Evolutionary conservation across 2,797 vertebrate genomes (phyloP).

Genomic region (Uromys caudimaculatus): DNA sequence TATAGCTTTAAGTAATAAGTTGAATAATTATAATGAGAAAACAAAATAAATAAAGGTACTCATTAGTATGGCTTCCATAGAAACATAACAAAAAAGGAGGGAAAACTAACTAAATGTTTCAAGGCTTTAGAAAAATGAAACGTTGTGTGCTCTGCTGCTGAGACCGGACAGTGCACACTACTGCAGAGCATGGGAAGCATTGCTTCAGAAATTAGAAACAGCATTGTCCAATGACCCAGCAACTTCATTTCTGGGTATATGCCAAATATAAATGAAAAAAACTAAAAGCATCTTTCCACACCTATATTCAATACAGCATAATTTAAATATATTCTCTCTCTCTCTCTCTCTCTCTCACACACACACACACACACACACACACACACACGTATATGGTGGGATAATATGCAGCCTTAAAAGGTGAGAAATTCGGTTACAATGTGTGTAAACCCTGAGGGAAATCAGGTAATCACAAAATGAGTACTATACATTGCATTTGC

Average conservation of each 20-base stretch:
- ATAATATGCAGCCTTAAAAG: not conserved
- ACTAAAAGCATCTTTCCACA: not conserved
- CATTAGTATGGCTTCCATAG: not conserved
- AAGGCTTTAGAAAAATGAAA: not conserved
- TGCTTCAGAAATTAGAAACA: conserved; percentile 33
- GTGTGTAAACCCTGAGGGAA: not conserved
- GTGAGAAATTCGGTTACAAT: conserved; percentile 1
- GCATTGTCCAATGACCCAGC: not conserved
- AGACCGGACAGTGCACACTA: not conserved
- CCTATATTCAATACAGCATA: not conserved
- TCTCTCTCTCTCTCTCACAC: no score
- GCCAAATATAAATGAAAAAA: not conserved
- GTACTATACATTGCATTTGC: not conserved
- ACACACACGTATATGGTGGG: not conserved
- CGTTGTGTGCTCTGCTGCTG: not conserved
- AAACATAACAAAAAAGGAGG: not conserved
- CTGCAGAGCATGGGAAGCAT: not conserved
- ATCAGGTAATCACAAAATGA: not conserved
- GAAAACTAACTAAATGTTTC: not conserved
- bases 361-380: no score
- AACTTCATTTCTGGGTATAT: conserved; percentile 11
- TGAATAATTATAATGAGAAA: conserved; percentile 21
- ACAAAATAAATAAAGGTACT: not conserved
- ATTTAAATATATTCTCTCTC: not conserved
- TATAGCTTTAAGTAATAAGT: not conserved